Evolutionary conservation across 2,113 vertebrate species (phyloP), one percentile per base, ranked within the genome.

Genomic region (Cottus gobio): DNA sequence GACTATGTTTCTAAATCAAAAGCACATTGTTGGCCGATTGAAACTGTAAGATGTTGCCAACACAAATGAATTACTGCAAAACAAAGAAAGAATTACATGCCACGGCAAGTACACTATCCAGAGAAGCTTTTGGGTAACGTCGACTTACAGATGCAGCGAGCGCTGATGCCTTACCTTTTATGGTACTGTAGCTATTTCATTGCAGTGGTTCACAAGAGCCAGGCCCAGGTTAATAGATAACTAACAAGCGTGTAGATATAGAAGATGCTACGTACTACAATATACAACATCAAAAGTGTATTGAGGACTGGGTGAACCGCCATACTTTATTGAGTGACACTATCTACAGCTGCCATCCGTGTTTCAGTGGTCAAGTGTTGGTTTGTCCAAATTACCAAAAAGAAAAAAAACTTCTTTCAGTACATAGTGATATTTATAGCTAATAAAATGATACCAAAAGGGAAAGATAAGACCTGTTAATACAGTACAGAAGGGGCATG

Each of bases 1-100:
- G 73, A 76, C 54, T 46, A 58, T 46, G 80, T 73, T 82, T 74
- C 54, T 56, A 85, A 93, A 93, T 90, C 68, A 79, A 83, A 92
- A 88, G 77, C 91, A 93, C 86, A 91, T 87, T 87, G 61, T 83
- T 79, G 84, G 85, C 76, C 18, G 18, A 72, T 78, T 9, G 5
- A 75, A 60, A 78, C 62, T 28, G 28, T 34, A 70, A 67, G 52
- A 73, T 36, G 65, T 9, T 13, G 86, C 80, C 80, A 89, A 81
- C 75, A 79, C 54, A 81, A 87, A 88, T 16, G 48, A 82, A 60
- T 85, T 79, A 80, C 57, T 36, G 37, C 50, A 68, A 80, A 79
- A 88, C 24, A 83, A 66, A 82, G 54, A 74, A 28, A 15, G 54
- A 75, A 87, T 68, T 54, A 66, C 81, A 82, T 52, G 69, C 69